phyloP scores from a whole-genome alignment of 2,888 invertebrate species.

The Crocallis elinguaria region DNA sequence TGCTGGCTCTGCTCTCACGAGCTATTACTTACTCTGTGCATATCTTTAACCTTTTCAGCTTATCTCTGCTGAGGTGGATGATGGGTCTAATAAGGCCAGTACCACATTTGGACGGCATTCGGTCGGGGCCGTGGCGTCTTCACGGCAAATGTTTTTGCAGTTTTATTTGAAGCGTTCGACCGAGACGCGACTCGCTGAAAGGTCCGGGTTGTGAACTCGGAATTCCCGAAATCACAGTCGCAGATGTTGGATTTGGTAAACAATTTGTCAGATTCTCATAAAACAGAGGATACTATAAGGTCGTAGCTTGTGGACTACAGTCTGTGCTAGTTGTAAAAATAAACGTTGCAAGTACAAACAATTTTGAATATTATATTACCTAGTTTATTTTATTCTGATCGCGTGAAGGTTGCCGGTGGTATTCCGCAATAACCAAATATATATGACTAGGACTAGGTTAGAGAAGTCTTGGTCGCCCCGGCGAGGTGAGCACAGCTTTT shows the following conservation, averaged over 20 bases:
- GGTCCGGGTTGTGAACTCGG: constrained; percentile 32
- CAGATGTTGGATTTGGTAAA: constrained; percentile 22
- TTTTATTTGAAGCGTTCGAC: constrained; percentile 53
- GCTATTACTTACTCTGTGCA: too few species aligned
- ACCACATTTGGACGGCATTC: constrained; percentile 42
- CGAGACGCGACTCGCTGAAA: constrained; percentile 33
- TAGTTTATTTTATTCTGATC: not conserved
- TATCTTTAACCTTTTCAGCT: too few species aligned
- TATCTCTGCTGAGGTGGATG: too few species aligned
- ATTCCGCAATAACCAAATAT: too few species aligned
- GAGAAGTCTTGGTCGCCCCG: too few species aligned
- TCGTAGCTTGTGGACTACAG: not conserved
- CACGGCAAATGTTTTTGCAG: constrained; percentile 22
- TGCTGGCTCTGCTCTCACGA: too few species aligned
- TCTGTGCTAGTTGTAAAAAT: not conserved
- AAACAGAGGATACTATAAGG: not conserved
- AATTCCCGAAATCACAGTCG: constrained; percentile 29
- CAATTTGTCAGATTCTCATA: not conserved
- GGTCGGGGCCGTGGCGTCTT: constrained; percentile 27
- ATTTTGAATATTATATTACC: not conserved
- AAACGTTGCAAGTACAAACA: not conserved
- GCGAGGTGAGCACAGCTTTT: too few species aligned
- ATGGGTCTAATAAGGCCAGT: too few species aligned
- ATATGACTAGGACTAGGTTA: too few species aligned
- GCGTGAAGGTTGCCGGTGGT: not conserved